Evolutionary conservation across 2,888 invertebrate species (phyloP).

Genomic region (Apotomis turbidana): DNA sequence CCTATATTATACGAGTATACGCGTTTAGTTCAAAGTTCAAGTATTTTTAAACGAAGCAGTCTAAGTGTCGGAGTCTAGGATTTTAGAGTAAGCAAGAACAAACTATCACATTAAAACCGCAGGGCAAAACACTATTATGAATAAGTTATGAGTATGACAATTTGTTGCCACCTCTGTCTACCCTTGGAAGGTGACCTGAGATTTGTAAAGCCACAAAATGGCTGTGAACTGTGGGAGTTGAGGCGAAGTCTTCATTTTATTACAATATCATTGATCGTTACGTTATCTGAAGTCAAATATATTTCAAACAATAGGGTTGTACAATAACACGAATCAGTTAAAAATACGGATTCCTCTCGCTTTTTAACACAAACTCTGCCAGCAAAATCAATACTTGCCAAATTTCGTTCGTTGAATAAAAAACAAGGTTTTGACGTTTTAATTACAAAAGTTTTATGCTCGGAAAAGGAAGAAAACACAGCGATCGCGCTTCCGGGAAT

Average conservation of each 20-base stretch:
- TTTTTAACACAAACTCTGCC: neutral
- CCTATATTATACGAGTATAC: neutral
- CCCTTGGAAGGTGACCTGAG: constrained; percentile 16
- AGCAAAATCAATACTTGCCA: constrained; percentile 32
- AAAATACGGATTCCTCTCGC: neutral
- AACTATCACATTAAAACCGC: neutral
- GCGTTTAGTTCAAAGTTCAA: neutral
- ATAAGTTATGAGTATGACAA: constrained; percentile 15
- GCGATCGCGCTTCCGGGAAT: constrained; percentile 33
- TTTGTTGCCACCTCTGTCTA: constrained; percentile 16
- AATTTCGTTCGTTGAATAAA: constrained; percentile 34
- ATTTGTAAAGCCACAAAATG: constrained; percentile 15
- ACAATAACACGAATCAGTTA: neutral
- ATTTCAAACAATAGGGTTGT: neutral
- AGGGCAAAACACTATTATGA: neutral
- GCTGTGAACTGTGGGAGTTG: neutral
- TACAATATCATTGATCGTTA: neutral
- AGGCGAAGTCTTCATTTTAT: neutral
- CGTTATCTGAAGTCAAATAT: too few relatives aligned
- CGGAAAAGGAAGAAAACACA: constrained; percentile 31
- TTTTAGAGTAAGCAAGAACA: neutral
- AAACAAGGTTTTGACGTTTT: constrained; percentile 39
- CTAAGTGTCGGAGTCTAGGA: neutral
- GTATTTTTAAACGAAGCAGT: neutral
- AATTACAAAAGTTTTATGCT: constrained; percentile 37